Evolutionary conservation across 1,140 invertebrate species (phyloP).

Genomic region (Caerostris darwini): DNA sequence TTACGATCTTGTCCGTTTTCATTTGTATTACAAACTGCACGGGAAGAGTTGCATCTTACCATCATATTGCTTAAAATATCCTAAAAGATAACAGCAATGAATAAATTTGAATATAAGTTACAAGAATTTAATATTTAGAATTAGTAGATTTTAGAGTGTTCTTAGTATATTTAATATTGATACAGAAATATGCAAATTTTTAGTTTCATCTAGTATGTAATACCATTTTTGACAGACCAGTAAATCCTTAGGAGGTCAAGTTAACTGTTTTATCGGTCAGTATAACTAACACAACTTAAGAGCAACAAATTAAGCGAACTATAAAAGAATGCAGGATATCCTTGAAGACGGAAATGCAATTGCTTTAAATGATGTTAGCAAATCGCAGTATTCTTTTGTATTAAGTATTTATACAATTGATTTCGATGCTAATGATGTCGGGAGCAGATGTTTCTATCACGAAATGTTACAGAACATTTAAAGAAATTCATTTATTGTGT

Average conservation of each 20-base stretch:
- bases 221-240: not conserved
- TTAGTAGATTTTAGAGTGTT: too few species aligned
- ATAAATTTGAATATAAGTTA: not conserved
- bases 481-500: too few species aligned
- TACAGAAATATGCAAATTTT: not conserved
- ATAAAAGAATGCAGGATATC: not conserved
- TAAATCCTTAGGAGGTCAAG: not conserved
- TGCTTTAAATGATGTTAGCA: not conserved
- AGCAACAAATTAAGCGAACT: not conserved
- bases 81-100: not conserved
- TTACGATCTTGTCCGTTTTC: not conserved
- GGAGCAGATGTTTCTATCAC: not conserved
- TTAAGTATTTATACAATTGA: slow-evolving; percentile 26
- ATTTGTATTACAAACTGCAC: not conserved
- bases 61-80: not conserved
- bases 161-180: too few species aligned
- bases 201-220: not conserved
- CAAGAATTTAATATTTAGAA: not conserved
- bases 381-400: not conserved
- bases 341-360: not conserved
- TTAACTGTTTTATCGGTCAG: not conserved
- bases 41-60: not conserved
- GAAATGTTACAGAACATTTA: not conserved
- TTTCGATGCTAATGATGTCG: not conserved
- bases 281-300: not conserved